Conservation (phyloP, 1,140 invertebrate species). For the Vanessa tameamea region DNA sequence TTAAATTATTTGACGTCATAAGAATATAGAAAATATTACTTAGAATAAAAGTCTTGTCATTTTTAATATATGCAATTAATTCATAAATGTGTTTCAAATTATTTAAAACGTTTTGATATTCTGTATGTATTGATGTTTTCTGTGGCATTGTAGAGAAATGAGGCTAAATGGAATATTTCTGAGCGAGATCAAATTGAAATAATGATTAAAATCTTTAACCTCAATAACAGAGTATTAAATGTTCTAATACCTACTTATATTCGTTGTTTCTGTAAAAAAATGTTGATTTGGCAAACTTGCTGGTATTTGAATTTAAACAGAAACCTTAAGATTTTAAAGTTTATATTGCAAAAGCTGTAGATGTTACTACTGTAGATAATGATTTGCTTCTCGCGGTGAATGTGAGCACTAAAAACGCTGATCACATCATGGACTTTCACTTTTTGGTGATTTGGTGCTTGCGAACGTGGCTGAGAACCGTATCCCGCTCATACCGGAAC, state of each 20-base stretch:
- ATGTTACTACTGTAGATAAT: constrained; percentile 17
- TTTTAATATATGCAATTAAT: no score
- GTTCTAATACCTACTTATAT: neutral
- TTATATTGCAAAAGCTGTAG: constrained; percentile 13
- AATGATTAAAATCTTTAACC: constrained; percentile 21
- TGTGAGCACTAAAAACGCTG: constrained; percentile 39
- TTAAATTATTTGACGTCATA: neutral
- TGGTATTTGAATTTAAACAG: constrained; percentile 6
- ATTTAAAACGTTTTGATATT: no score
- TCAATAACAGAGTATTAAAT: neutral
- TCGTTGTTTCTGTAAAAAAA: neutral
- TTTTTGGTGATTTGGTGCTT: constrained; percentile 63
- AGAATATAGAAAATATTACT: no score
- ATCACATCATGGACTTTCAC: constrained; percentile 72
- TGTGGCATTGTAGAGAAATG: neutral
- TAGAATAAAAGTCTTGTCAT: no score
- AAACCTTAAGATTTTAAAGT: neutral
- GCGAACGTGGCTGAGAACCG: constrained; percentile 47
- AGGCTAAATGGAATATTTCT: constrained; percentile 15
- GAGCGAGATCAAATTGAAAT: constrained; percentile 13
- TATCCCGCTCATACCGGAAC: constrained; percentile 54
- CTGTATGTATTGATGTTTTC: no score
- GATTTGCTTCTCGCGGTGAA: constrained; percentile 32
- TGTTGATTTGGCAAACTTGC: neutral
- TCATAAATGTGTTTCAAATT: no score